Conservation (phyloP, 2,888 invertebrate species). For the Salpingus planirostris region DNA sequence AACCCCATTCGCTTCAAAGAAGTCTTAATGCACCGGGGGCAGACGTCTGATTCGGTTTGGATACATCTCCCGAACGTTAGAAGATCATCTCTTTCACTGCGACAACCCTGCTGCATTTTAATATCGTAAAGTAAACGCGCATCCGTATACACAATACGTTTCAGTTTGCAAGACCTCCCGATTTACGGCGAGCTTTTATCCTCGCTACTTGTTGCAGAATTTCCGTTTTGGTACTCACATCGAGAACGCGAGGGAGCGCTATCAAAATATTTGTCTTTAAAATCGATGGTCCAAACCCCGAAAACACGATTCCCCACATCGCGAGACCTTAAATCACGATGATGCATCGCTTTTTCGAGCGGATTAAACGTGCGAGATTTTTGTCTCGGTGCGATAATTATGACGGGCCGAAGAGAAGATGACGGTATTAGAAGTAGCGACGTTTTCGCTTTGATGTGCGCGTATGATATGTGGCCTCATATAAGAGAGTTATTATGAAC, state of each 20-base stretch:
- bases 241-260: no score
- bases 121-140: constrained; percentile 8
- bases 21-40: constrained; percentile 14
- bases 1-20: constrained; percentile 16
- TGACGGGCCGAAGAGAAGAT: constrained; percentile 14
- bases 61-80: constrained; percentile 12
- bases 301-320: no score
- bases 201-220: constrained; percentile 14
- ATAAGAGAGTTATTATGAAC: constrained; percentile 23
- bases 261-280: no score
- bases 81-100: constrained; percentile 10
- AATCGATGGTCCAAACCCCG: no score
- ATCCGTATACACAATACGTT: constrained; percentile 10
- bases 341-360: no score
- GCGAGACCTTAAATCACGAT: no score
- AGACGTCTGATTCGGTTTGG: constrained; percentile 4
- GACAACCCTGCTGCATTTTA: constrained; percentile 8
- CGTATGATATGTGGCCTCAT: constrained; percentile 18
- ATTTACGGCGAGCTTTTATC: no score
- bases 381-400: no score
- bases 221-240: no score
- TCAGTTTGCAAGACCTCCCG: constrained; percentile 6
- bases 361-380: no score
- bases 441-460: constrained; percentile 21
- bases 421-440: constrained; percentile 14